Conservation (phyloP, 2,797 vertebrate genomes). For the Phoeniculus purpureus region DNA sequence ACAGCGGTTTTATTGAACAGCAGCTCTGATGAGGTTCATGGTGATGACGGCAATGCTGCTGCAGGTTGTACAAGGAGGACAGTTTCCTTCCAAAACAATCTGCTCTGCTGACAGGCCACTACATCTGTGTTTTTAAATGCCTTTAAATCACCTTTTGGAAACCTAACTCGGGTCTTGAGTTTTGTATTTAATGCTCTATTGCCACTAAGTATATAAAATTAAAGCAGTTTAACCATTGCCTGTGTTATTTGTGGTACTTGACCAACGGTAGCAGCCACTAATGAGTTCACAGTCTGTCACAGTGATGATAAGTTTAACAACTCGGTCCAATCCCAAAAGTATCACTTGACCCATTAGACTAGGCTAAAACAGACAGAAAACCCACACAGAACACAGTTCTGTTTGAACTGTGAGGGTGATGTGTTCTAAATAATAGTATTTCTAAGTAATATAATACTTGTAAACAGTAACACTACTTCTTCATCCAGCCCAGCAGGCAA, state of each 20-base stretch:
- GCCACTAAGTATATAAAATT: conserved; percentile 41
- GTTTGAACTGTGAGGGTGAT: too few relatives aligned
- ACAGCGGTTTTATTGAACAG: background rate
- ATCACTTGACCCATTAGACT: too few relatives aligned
- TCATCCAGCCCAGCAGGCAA: too few relatives aligned
- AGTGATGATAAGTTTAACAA: too few relatives aligned
- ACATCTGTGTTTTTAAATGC: background rate
- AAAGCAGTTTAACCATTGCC: background rate
- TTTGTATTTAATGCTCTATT: conserved; percentile 57
- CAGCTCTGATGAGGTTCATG: background rate
- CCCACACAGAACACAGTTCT: too few relatives aligned
- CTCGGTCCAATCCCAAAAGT: too few relatives aligned
- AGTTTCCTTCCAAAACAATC: background rate
- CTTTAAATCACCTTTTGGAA: background rate
- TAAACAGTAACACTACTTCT: too few relatives aligned
- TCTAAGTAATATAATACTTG: too few relatives aligned
- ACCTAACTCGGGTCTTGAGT: background rate
- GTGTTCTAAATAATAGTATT: too few relatives aligned
- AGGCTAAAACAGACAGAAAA: too few relatives aligned
- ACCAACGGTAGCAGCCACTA: background rate
- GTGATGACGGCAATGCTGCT: background rate
- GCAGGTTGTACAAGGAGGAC: background rate
- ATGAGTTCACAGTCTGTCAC: too few relatives aligned
- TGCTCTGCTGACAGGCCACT: background rate
- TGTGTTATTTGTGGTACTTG: background rate